These are phyloP conservation scores for Drosophila pruinosa DNA, from an alignment of 1,140 invertebrate genomes.

Conservation along the genomic window DNA sequence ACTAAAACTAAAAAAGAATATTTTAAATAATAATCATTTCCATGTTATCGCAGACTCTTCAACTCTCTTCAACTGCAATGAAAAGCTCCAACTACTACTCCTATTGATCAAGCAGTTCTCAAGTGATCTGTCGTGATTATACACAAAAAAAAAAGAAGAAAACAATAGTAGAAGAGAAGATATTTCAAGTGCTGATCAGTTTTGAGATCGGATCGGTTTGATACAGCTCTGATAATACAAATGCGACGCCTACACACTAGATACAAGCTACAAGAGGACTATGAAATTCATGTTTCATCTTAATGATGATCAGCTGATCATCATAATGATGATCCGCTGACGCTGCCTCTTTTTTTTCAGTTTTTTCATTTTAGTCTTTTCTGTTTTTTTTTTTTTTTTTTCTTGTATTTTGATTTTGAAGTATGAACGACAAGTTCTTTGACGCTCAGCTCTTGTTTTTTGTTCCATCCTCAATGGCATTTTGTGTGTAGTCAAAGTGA, in stretches of 20 bases:
- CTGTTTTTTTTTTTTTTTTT: neutral
- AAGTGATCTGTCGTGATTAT: constrained; percentile 6
- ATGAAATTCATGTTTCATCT: constrained; percentile 8
- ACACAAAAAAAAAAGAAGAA: neutral
- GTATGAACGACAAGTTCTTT: constrained; percentile 62
- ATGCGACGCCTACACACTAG: constrained; percentile 17
- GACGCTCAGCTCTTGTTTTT: constrained; percentile 41
- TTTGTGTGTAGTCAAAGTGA: constrained; percentile 6
- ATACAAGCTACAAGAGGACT: neutral
- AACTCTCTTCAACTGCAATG: neutral
- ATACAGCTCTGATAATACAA: constrained; percentile 18
- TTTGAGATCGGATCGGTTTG: constrained; percentile 20
- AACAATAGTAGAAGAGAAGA: neutral
- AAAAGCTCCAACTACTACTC: neutral
- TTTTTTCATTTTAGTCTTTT: too few species aligned
- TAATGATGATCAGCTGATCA: constrained; percentile 2
- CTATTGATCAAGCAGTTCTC: constrained; percentile 8
- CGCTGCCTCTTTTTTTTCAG: constrained; percentile 36
- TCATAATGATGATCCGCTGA: constrained; percentile 55
- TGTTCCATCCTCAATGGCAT: neutral
- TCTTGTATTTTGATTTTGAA: constrained; percentile 44
- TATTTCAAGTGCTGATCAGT: constrained; percentile 26
- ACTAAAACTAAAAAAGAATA: too few species aligned
- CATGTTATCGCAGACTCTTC: too few species aligned
- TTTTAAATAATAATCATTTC: too few species aligned